Base-by-base conservation (phyloP, 2,888 invertebrate genomes). In the Drosophila nr. fundita region DNA sequence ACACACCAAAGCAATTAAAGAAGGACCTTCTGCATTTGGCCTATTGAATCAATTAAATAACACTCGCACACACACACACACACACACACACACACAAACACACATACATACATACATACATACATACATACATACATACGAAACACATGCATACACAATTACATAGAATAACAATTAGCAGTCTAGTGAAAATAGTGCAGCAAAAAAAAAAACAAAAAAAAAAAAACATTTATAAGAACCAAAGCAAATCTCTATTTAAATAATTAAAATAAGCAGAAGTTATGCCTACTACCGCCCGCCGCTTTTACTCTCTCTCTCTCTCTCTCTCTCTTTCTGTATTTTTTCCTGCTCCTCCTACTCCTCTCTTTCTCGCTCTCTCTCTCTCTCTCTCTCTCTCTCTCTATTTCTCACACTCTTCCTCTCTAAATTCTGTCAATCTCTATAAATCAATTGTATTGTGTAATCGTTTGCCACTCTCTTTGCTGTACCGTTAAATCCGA, bases 211-310 rank as follows among this genome's bases (percentile, higher is more conserved):
- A 65, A 21, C 27, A 36, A 66, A 53, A 52, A 55, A 29, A 71
- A 32, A 48, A 45, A 48, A 53, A 27, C 13, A 42, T 60, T 58
- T 54, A 62, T 34, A 24, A 21, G 45, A 45, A 45, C 15, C n/a
- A 62, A 40, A 53, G 38, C 11, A 61, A 60, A 66, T 24, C 13
- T 49, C n/a, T 61, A 66, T 32, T 63, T 34, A 62, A 58, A 54
- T 66, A 66, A 62, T 60, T 60, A 72, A 15, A 45, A 52, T 83
- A 89, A 81, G 76, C 82, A 86, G 89, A 76, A 89, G 81, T 89
- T 89, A 87, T 85, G 85, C 85, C 89, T 85, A 85, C 85, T 87
- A 85, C 87, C 89, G 89, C 85, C 85, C 85, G 87, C 85, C 85
- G 85, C 85, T 85, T 85, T 85, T 78, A 78, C 84, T 83, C 72